phyloP scores from a whole-genome alignment of 37 sponge, comb jelly and placozoan species.

The Aplysina aerophoba region DNA sequence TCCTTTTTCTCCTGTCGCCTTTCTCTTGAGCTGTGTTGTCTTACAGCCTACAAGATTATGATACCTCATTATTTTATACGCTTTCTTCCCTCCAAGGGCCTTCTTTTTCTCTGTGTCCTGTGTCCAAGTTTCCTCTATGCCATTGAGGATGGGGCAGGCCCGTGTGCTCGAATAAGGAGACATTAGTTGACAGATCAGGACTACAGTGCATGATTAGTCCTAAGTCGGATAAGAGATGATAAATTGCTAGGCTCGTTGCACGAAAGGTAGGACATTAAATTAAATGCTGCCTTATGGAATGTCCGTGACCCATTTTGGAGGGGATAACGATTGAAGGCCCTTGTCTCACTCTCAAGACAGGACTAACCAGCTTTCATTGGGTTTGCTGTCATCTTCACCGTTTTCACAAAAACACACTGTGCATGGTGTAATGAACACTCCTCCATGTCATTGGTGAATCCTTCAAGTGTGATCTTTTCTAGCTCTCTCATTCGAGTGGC shows the following conservation, averaged over 20 bases:
- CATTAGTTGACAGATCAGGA: neutral
- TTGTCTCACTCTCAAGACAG: conserved; percentile 25
- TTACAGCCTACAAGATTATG: too few relatives aligned
- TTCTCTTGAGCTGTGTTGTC: too few relatives aligned
- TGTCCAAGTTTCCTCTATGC: neutral
- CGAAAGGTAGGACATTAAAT: neutral
- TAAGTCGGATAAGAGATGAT: neutral
- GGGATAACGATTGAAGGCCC: conserved; percentile 16
- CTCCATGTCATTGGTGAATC: conserved; percentile 40
- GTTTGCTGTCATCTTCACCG: neutral
- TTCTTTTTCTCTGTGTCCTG: neutral
- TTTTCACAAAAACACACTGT: conserved; percentile 31
- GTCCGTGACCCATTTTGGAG: conserved; percentile 19
- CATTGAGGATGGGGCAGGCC: conserved; percentile 14
- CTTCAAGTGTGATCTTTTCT: conserved; percentile 32
- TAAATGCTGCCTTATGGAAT: conserved; percentile 17
- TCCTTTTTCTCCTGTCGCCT: neutral
- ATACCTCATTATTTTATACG: neutral
- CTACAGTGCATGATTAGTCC: neutral
- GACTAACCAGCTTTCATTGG: neutral
- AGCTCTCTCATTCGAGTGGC: conserved; percentile 10
- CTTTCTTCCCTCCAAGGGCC: neutral
- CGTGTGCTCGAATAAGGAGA: neutral
- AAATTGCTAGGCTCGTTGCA: neutral
- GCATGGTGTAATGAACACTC: conserved; percentile 42